phyloP scores from a whole-genome alignment of 1,140 invertebrate species.

The Acromyrmex charruanus region DNA sequence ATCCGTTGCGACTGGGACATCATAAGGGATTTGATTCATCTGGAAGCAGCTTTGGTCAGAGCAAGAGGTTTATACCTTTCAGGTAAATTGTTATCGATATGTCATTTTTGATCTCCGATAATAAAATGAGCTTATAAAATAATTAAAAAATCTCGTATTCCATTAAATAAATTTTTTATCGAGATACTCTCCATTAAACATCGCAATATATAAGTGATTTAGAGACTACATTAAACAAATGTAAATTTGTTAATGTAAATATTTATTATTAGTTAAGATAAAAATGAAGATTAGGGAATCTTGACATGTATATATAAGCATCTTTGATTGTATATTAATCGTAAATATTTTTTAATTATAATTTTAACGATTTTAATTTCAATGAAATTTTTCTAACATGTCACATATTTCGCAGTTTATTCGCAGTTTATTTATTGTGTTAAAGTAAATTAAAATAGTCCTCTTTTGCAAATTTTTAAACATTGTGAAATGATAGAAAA shows the following conservation, averaged over 20 bases:
- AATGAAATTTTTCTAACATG: too few relatives aligned
- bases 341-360: too few relatives aligned
- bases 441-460: too few relatives aligned
- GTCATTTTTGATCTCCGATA: neutral
- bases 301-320: too few relatives aligned
- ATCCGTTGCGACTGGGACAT: constrained; percentile 77
- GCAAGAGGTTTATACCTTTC: constrained; percentile 71
- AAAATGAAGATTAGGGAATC: too few relatives aligned
- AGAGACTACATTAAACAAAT: neutral
- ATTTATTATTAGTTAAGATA: neutral
- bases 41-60: constrained; percentile 77
- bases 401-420: too few relatives aligned
- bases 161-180: constrained; percentile 14
- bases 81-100: constrained; percentile 47
- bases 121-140: neutral
- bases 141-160: neutral
- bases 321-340: too few relatives aligned
- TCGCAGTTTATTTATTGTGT: too few relatives aligned
- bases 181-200: neutral
- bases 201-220: neutral
- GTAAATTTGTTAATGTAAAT: neutral
- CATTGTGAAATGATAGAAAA: too few relatives aligned
- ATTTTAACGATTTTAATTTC: too few relatives aligned
- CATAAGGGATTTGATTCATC: constrained; percentile 75
- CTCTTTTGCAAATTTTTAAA: too few relatives aligned